Conservation (phyloP, 2,113 vertebrate species). For the Ceuthmochares aereus region DNA sequence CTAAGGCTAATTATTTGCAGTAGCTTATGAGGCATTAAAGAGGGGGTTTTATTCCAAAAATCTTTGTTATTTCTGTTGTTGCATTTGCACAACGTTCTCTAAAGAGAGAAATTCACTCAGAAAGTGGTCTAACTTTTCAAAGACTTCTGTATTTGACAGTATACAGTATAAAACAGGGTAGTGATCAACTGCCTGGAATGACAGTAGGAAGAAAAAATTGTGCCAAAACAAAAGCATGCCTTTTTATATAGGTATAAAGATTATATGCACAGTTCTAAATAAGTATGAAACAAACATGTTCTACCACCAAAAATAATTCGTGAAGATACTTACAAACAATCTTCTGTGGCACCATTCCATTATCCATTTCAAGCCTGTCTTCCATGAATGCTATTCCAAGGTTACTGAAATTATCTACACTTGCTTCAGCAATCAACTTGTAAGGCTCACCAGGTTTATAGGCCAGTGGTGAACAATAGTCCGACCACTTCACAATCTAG, state of each 20-base stretch:
- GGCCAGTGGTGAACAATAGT: constrained; percentile 89
- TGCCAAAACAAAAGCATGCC: neutral
- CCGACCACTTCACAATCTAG: constrained; percentile 91
- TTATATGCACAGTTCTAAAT: neutral
- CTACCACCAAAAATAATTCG: neutral
- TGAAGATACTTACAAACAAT: constrained; percentile 87
- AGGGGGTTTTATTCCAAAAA: neutral
- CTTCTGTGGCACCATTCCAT: constrained; percentile 88
- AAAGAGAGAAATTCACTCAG: neutral
- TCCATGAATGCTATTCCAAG: constrained; percentile 94
- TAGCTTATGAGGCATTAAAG: neutral
- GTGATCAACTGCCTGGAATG: neutral
- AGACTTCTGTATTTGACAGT: neutral
- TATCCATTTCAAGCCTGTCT: constrained; percentile 89
- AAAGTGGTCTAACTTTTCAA: neutral
- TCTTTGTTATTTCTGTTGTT: neutral
- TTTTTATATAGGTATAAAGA: neutral
- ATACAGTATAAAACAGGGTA: neutral
- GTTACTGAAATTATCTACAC: constrained; percentile 89
- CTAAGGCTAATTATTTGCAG: neutral
- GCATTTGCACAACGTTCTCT: neutral
- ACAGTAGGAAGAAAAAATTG: neutral
- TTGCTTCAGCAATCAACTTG: constrained; percentile 87
- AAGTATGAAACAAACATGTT: rapidly evolving
- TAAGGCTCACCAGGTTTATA: constrained; percentile 84